Evolutionary conservation across 2,888 invertebrate genomes (phyloP), one percentile per base, ranked within the genome.

Genomic region (Sinhomidia bicolor): DNA sequence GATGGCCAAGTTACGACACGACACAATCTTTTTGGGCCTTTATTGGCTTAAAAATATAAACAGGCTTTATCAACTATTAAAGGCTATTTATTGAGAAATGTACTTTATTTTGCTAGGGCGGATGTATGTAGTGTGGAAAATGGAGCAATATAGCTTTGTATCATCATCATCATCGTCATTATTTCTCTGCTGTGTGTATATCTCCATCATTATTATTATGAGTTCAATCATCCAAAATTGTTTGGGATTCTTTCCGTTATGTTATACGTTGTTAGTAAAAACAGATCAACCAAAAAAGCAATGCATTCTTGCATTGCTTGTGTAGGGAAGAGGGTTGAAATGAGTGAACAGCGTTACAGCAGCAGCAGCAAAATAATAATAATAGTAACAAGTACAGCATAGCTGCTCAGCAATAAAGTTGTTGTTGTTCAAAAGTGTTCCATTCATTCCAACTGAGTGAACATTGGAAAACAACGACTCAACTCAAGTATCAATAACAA

Each of bases 11-110:
- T 36, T 62, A 12, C 62, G 10, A 29, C 76, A 12, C 62, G 10
- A 29, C 76, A 12, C 47, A 76, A 54, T 79, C 57, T 36, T 57
- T 20, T n/a, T n/a, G n/a, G n/a, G n/a, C 36, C 32, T 29, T 82
- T 82, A 71, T 71, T 82, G 71, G 54, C 82, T 82, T 71, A 82
- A 82, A 68, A 82, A 82, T 51, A 82, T 82, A 82, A 82, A 82
- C 68, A 82, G 71, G 47, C 71, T 82, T 82, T 82, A 71, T 82
- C 82, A 71, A 36, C 71, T 54, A 82, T 68, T 82, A 54, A 44
- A 20, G 23, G 20, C 82, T 71, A n/a, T 71, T 82, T 65, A 81
- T 82, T 32, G 26, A 68, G n/a, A 41, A 71, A 41, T 41, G 20
- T 20, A 57, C 5, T 14, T 23, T 20, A 23, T 20, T 41, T 29